Conservation (phyloP, 1,140 invertebrate species). For the Fopius arisanus region DNA sequence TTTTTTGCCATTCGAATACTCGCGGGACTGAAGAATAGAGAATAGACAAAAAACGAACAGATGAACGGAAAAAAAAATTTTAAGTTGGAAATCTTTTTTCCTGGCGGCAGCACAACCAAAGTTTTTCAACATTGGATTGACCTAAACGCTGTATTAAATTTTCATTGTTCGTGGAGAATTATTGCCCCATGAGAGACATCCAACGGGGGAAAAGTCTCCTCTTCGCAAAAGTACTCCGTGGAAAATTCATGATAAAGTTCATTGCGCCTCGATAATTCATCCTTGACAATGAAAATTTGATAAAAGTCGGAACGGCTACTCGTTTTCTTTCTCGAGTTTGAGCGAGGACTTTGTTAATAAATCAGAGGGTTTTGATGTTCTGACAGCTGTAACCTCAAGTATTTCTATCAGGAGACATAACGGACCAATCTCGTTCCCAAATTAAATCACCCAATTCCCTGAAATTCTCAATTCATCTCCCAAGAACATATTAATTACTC, state of each 20-base stretch:
- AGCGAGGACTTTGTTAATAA: neutral
- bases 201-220: neutral
- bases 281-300: conserved; percentile 31
- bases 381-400: too few species aligned
- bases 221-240: neutral
- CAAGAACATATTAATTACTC: neutral
- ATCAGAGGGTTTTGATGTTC: too few species aligned
- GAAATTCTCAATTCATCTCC: neutral
- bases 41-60: neutral
- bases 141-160: conserved; percentile 33
- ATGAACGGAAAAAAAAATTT: neutral
- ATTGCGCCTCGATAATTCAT: conserved; percentile 26
- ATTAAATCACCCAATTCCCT: neutral
- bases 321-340: neutral
- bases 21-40: neutral
- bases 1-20: neutral
- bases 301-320: neutral
- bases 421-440: too few species aligned
- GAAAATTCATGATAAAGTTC: conserved; percentile 19
- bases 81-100: neutral
- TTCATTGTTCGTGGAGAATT: conserved; percentile 31
- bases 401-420: too few species aligned
- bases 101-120: neutral
- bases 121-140: conserved; percentile 19
- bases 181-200: neutral